Base-by-base conservation (phyloP, 2,113 vertebrate genomes). In the Glaucidium brasilianum region DNA sequence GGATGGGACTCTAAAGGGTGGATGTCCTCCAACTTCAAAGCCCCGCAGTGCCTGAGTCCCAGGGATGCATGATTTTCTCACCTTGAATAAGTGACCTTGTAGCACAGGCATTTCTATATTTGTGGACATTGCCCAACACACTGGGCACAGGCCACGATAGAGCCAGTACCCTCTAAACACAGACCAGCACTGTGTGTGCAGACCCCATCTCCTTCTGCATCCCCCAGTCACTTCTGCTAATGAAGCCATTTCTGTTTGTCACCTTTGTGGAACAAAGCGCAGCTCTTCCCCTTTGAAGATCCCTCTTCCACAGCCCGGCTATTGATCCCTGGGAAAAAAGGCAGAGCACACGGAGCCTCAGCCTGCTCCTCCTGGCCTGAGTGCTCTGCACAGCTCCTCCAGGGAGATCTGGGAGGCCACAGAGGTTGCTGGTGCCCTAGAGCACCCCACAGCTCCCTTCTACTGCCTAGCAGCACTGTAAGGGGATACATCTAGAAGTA, bases 191-290 rank as follows among this genome's bases (percentile, higher is more conserved):
- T 27, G 26, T 58, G 47, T 58, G 67, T 3, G 3, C 29, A 78
- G 67, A 10, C n/a, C 35, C 17, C 16, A 13, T 14, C 8, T 30
- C 41, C 56, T 52, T 32, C 47, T 92, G 88, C 74, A 91, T 35
- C 35, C 81, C 39, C 29, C 0, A 0, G 83, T 22, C 14, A 4
- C 53, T 94, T 76, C 81, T 90, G 83, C 83, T 94, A 85, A 96
- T 77, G 69, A 96, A 95, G 77, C 47, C 6, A 5, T 93, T 96
- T 92, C 95, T 93, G 49, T 96, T 91, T 97, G 91, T 92, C 3
- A 0, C 85, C 84, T 96, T 95, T 97, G 85, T 90, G 56, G 94
- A 97, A 94, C 95, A 96, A 97, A 96, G 97, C 39, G 2, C 62
- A 85, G 73, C 72, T 93, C 82, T 90, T 89, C 58, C 34, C 32